Evolutionary conservation across 2,888 invertebrate species (phyloP), one percentile per base, ranked within the genome.

Genomic region (Latrodectus elegans): DNA sequence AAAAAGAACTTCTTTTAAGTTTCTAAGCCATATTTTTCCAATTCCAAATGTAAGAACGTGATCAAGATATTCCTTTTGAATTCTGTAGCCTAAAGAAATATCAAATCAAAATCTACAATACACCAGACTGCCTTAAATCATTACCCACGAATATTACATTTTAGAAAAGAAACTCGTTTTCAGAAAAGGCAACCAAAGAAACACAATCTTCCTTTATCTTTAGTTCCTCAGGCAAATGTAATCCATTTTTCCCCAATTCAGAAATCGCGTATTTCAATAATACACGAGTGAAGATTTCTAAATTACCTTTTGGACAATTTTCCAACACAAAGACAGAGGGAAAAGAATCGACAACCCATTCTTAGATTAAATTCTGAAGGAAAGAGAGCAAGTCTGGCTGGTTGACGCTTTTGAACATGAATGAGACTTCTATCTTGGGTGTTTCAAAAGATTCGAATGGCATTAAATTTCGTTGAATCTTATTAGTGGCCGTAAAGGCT

Each of bases 221-320:
- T 78, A 70, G 60, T 80, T 72, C 72, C 52, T 8, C 77, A 52
- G 65, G 51, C 71, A 80, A 80, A 72, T 53, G 52, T 80, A 71
- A 83, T 83, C 71, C 53, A 55, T 83, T 83, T 73, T 52, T n/a
- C 65, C 74, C 65, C 38, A 75, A 70, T 82, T 71, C 71, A 71
- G 14, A 76, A 76, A 60, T 68, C 49, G 49, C 49, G 71, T 64
- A 70, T 83, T 80, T 55, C 64, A 71, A 60, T 22, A 55, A 64
- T 38, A 51, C 52, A 64, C 52, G 64, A 71, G 49, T 26, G 55
- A 68, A 49, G 65, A 53, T 52, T 75, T 68, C 67, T 55, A 49
- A 82, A 82, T 75, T 75, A 74, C 75, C 74, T 75, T 82, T 68
- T 14, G 64, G 68, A 68, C 65, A 70, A 38, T 51, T n/a, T 70